phyloP scores from a whole-genome alignment of 2,888 invertebrate genomes.

The Notocelia uddmanniana region DNA sequence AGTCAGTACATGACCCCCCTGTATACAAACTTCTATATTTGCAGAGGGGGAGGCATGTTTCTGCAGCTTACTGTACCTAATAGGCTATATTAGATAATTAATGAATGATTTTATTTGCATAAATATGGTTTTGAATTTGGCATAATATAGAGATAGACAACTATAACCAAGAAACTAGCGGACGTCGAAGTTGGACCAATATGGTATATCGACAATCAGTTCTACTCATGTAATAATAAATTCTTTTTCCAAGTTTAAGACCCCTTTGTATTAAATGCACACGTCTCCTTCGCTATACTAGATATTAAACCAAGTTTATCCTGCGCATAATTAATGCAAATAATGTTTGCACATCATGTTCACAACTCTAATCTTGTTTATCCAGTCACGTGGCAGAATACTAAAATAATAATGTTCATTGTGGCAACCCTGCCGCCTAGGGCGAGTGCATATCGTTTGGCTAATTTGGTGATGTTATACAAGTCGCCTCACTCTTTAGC shows the following conservation, averaged over 20 bases:
- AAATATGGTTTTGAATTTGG: no score
- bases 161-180: not conserved
- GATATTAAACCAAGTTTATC: not conserved
- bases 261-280: not conserved
- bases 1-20: no score
- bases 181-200: not conserved
- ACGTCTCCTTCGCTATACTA: not conserved
- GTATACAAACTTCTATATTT: no score
- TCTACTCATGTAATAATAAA: not conserved
- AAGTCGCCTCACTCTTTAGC: constrained; percentile 83
- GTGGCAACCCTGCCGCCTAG: constrained; percentile 75
- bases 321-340: constrained; percentile 1
- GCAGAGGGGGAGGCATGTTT: no score
- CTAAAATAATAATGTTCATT: constrained; percentile 39
- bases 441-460: constrained; percentile 79
- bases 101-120: no score
- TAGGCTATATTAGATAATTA: no score
- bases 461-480: constrained; percentile 85
- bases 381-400: constrained; percentile 36
- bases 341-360: constrained; percentile 20
- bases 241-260: not conserved
- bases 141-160: not conserved
- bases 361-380: constrained; percentile 41
- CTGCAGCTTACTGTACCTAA: no score
- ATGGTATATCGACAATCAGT: no score